phyloP scores from a whole-genome alignment of 2,113 vertebrate species.

The Gopherus evgoodei region DNA sequence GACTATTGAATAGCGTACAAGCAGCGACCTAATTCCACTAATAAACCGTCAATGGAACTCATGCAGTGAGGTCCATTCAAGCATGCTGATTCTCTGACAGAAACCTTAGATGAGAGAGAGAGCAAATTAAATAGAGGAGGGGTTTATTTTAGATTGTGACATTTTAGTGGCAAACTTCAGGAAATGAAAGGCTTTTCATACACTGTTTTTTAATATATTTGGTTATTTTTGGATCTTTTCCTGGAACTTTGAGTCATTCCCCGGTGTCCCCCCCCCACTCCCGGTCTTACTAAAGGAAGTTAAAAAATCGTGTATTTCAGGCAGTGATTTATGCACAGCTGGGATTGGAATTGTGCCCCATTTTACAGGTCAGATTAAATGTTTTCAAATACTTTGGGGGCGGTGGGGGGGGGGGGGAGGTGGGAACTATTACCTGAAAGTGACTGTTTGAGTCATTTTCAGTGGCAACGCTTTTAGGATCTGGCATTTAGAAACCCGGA shows the following conservation, averaged over 20 bases:
- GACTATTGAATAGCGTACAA: background rate
- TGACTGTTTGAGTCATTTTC: background rate
- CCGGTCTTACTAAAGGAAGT: background rate
- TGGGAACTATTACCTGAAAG: background rate
- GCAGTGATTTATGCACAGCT: background rate
- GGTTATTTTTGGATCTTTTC: background rate
- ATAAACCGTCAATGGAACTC: background rate
- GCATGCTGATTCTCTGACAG: background rate
- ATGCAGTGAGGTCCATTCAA: rapidly evolving
- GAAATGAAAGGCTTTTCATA: background rate
- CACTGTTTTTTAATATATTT: background rate
- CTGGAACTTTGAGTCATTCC: background rate
- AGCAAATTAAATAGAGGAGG: background rate
- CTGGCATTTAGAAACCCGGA: background rate
- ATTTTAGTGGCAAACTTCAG: background rate
- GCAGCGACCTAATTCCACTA: background rate
- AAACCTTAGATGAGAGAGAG: background rate
- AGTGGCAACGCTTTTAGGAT: background rate
- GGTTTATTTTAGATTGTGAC: background rate
- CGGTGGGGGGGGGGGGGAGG: background rate
- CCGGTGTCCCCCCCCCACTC: too few species aligned
- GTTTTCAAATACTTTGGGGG: background rate
- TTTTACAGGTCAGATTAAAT: background rate
- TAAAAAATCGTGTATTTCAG: background rate
- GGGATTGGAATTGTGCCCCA: background rate